A percentile compares a stretch with the other conserved stretches of the same genome.
phyloP scores from a whole-genome alignment of 2,113 vertebrate species.

The Callipepla californica region DNA sequence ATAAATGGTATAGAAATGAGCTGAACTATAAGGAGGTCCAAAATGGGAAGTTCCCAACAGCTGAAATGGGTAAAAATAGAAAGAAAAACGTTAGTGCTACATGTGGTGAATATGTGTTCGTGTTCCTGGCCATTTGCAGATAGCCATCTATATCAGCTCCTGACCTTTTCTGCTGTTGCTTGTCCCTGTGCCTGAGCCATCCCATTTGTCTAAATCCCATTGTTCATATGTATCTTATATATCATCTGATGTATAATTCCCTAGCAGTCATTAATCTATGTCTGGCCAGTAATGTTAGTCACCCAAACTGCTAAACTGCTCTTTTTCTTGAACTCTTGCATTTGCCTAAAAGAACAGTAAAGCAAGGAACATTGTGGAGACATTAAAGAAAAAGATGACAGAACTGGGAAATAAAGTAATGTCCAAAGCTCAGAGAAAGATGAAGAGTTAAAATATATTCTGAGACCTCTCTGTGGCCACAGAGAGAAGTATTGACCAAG shows the following conservation, averaged over 20 bases:
- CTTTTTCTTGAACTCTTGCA: background rate
- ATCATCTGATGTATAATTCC: background rate
- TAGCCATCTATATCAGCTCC: background rate
- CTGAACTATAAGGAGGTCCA: background rate
- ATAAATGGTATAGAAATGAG: background rate
- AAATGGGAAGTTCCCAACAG: background rate
- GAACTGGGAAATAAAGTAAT: background rate
- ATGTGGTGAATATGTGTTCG: fast-evolving
- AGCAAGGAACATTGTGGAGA: background rate
- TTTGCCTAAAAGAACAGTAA: background rate
- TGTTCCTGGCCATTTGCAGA: background rate
- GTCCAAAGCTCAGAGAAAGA: background rate
- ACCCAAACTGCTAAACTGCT: background rate
- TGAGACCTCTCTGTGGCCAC: background rate
- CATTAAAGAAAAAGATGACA: background rate
- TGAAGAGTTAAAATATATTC: background rate
- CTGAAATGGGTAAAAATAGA: background rate
- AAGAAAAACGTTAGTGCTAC: background rate
- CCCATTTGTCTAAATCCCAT: background rate
- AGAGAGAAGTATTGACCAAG: background rate
- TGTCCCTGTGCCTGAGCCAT: background rate
- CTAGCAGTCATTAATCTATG: background rate
- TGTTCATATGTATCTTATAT: background rate
- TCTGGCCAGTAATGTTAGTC: background rate
- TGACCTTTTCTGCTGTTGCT: background rate